Conservation (phyloP, 1,140 invertebrate genomes). For the Leptinotarsa undecemlineata region DNA sequence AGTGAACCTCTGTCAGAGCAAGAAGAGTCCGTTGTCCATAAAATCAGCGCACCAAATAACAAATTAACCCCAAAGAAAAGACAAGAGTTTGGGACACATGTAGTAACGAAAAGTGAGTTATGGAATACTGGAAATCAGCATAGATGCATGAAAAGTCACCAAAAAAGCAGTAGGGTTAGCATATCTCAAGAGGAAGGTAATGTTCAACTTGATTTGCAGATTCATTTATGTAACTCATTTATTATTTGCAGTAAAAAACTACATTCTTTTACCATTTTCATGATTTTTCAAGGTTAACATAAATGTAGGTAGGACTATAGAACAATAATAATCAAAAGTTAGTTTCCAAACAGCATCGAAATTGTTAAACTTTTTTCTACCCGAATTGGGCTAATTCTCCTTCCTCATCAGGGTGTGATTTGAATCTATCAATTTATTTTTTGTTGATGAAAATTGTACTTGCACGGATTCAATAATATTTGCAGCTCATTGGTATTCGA, state of each 20-base stretch:
- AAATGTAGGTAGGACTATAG: too few relatives aligned
- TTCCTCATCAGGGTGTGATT: not conserved
- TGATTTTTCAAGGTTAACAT: too few relatives aligned
- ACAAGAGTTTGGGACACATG: slow-evolving; percentile 50
- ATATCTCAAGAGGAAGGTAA: slow-evolving; percentile 48
- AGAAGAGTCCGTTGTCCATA: slow-evolving; percentile 38
- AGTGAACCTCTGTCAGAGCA: slow-evolving; percentile 23
- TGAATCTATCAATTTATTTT: too few relatives aligned
- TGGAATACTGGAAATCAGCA: slow-evolving; percentile 54
- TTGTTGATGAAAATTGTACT: not conserved
- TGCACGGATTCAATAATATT: too few relatives aligned
- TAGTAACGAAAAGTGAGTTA: slow-evolving; percentile 54
- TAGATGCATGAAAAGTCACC: slow-evolving; percentile 46
- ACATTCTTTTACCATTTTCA: too few relatives aligned
- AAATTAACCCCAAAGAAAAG: slow-evolving; percentile 48
- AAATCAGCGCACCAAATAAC: slow-evolving; percentile 44
- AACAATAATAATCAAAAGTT: not conserved
- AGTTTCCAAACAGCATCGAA: too few relatives aligned
- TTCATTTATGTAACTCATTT: too few relatives aligned
- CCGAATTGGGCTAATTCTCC: not conserved
- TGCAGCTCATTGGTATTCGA: too few relatives aligned
- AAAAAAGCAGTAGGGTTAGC: slow-evolving; percentile 45
- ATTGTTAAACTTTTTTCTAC: too few relatives aligned
- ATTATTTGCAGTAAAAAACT: too few relatives aligned
- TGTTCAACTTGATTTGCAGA: not conserved